These are phyloP conservation scores for Drosophila greeni DNA, from an alignment of 2,888 invertebrate genomes.

Conservation along the genomic window DNA sequence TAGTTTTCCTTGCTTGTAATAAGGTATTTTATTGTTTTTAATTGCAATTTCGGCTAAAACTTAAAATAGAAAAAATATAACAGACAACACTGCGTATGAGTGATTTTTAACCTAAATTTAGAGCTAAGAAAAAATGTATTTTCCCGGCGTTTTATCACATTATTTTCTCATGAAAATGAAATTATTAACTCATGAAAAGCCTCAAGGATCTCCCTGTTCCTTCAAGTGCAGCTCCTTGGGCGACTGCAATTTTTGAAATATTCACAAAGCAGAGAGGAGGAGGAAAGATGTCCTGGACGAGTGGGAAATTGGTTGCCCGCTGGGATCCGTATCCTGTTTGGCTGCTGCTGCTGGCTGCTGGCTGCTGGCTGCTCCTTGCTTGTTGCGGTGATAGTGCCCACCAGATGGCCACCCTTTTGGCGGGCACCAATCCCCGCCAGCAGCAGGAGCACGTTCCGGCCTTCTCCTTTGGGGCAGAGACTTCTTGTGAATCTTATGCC, in stretches of 20 bases:
- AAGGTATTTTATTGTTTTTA: not conserved
- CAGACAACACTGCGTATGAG: not conserved
- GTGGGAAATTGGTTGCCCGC: slow-evolving; percentile 32
- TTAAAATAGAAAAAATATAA: not conserved
- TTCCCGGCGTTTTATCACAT: not conserved
- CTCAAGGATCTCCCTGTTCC: not conserved
- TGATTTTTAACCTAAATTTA: not conserved
- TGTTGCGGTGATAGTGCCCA: slow-evolving; percentile 18
- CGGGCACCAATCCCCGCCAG: slow-evolving; percentile 5
- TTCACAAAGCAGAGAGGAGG: slow-evolving; percentile 34
- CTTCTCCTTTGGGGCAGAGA: slow-evolving; percentile 7
- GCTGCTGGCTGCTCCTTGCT: not conserved
- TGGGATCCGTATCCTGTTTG: slow-evolving; percentile 31
- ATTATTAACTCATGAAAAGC: not conserved
- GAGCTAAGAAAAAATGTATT: no score
- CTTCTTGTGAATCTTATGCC: slow-evolving; percentile 20
- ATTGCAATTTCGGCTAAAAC: not conserved
- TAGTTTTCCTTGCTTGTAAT: no score
- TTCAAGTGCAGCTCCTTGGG: not conserved
- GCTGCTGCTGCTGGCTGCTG: not conserved
- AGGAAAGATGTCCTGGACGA: slow-evolving; percentile 23
- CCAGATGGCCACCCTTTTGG: slow-evolving; percentile 16
- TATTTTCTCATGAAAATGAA: no score
- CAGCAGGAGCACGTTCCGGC: not conserved
- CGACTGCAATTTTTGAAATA: slow-evolving; percentile 32